These are phyloP conservation scores for Elysia chlorotica DNA, from an alignment of 1,140 invertebrate species.

Conservation along the genomic window DNA sequence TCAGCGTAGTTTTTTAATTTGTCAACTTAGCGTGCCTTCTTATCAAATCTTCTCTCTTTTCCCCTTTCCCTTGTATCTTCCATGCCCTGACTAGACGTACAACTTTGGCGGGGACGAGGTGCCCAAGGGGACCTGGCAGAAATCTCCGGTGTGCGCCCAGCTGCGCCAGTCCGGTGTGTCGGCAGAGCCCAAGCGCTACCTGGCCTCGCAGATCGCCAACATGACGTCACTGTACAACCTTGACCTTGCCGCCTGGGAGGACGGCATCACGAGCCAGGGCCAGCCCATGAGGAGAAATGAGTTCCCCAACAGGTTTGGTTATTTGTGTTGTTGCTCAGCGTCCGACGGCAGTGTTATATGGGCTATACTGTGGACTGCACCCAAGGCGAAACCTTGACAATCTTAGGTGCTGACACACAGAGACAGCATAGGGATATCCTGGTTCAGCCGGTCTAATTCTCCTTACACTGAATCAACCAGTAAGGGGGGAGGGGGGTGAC, in stretches of 20 bases:
- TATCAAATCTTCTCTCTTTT: background rate
- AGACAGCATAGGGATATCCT: too few species aligned
- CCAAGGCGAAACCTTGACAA: too few species aligned
- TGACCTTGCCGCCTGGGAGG: constrained; percentile 47
- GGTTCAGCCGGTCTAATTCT: too few species aligned
- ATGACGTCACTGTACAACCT: constrained; percentile 31
- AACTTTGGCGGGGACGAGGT: constrained; percentile 54
- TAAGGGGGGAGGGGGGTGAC: too few species aligned
- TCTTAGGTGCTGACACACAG: too few species aligned
- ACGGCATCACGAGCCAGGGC: constrained; percentile 36
- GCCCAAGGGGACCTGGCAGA: constrained; percentile 40
- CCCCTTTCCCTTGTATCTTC: background rate
- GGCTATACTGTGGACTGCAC: too few species aligned
- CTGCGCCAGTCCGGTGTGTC: constrained; percentile 12
- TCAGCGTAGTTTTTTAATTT: too few species aligned
- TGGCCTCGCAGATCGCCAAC: constrained; percentile 31
- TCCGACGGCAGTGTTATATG: too few species aligned
- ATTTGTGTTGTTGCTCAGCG: too few species aligned
- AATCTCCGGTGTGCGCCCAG: constrained; percentile 40
- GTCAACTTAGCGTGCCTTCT: background rate
- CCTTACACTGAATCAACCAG: too few species aligned
- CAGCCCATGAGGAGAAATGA: constrained; percentile 27
- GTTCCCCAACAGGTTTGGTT: constrained; percentile 11
- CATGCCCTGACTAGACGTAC: constrained; percentile 34
- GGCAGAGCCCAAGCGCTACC: constrained; percentile 33